Conservation (phyloP, 2,113 vertebrate species). For the Marmota flaviventris region DNA sequence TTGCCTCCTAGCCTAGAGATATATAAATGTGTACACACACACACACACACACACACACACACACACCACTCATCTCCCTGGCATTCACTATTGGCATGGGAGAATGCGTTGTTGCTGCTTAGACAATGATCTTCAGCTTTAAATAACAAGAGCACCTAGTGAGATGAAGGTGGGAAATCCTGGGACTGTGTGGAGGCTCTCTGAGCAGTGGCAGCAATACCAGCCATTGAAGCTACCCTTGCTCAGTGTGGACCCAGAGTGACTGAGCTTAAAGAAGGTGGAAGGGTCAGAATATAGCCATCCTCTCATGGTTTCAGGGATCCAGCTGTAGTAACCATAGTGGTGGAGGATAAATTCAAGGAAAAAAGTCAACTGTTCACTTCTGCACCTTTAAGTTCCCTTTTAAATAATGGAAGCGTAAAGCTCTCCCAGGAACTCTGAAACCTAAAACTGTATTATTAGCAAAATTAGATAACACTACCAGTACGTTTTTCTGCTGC, state of each 20-base stretch:
- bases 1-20: neutral
- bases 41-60: neutral
- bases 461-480: neutral
- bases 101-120: neutral
- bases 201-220: too few relatives aligned
- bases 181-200: too few relatives aligned
- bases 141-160: neutral
- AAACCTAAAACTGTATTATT: neutral
- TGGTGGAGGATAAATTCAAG: neutral
- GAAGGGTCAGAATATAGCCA: neutral
- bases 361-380: neutral
- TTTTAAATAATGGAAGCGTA: neutral
- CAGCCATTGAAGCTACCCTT: neutral
- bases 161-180: neutral
- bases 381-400: neutral
- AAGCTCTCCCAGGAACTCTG: neutral
- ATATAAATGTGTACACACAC: fast-evolving
- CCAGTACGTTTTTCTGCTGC: neutral
- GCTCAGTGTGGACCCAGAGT: neutral
- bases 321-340: neutral
- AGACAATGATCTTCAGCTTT: neutral
- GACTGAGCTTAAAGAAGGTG: neutral
- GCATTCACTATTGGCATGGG: neutral
- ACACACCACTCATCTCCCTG: neutral
- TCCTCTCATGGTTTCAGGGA: neutral